A percentile compares a stretch with the other conserved stretches of the same genome.
Conservation (phyloP, 2,888 invertebrate genomes). For the Sesia apiformis region DNA sequence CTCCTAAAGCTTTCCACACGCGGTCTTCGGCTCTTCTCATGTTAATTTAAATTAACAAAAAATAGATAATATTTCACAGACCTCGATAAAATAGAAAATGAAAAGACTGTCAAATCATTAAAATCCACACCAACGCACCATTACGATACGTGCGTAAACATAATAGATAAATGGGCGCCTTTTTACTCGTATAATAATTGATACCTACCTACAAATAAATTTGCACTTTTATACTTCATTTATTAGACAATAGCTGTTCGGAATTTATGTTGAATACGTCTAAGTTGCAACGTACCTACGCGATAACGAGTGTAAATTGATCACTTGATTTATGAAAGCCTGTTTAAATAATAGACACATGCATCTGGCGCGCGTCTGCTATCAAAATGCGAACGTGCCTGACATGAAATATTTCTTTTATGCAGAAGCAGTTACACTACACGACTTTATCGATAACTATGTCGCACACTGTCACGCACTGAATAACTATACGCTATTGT, state of each 20-base stretch:
- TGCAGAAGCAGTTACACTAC: constrained; percentile 16
- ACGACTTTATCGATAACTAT: constrained; percentile 16
- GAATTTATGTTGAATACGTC: constrained; percentile 34
- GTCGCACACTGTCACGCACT: constrained; percentile 28
- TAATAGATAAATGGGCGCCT: too few relatives aligned
- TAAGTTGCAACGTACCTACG: constrained; percentile 37
- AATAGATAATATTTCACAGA: too few relatives aligned
- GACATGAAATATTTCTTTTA: constrained; percentile 16
- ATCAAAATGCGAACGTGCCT: constrained; percentile 16
- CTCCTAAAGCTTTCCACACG: too few relatives aligned
- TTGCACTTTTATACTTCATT: too few relatives aligned
- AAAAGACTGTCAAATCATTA: too few relatives aligned
- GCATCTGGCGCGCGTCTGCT: constrained; percentile 9
- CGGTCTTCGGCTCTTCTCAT: too few relatives aligned
- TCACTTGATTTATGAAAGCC: constrained; percentile 34
- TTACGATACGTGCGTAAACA: too few relatives aligned
- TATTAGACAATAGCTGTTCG: constrained; percentile 6
- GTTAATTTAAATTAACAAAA: too few relatives aligned
- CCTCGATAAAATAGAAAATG: too few relatives aligned
- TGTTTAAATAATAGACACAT: constrained; percentile 36
- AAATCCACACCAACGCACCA: too few relatives aligned
- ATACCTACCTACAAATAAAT: too few relatives aligned
- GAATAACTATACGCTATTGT: constrained; percentile 32
- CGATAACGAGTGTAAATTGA: constrained; percentile 33
- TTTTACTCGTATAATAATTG: too few relatives aligned